These are phyloP conservation scores for Adelosebastes latens DNA, from an alignment of 2,797 vertebrate genomes.

Conservation along the genomic window DNA sequence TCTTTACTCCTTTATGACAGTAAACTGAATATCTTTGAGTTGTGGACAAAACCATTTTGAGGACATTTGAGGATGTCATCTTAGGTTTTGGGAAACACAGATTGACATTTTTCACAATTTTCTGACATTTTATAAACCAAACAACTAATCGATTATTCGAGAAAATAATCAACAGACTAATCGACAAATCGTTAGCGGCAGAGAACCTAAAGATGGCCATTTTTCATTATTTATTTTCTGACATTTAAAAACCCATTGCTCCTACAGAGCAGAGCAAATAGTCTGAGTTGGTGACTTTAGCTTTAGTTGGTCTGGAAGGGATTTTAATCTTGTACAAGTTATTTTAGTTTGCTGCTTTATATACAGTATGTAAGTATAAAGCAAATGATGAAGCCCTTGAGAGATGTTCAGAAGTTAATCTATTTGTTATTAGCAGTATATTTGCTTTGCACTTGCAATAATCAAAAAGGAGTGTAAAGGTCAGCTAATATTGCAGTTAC, in stretches of 20 bases:
- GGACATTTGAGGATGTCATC: too few relatives aligned
- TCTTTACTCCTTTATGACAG: too few relatives aligned
- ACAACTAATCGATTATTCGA: accelerated
- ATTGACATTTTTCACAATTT: too few relatives aligned
- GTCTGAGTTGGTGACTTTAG: not conserved
- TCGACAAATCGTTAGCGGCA: too few relatives aligned
- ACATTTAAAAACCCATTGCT: not conserved
- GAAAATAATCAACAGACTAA: too few relatives aligned
- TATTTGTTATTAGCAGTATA: conserved; percentile 1
- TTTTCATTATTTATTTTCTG: not conserved
- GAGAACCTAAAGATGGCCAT: not conserved
- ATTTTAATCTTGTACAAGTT: not conserved
- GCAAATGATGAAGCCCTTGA: not conserved
- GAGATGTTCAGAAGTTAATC: not conserved
- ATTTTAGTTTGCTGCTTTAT: not conserved
- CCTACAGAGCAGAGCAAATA: not conserved
- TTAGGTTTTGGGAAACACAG: accelerated
- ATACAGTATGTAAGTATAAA: not conserved
- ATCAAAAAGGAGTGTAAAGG: not conserved
- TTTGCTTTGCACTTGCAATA: not conserved
- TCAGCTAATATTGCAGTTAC: not conserved
- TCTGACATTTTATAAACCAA: too few relatives aligned
- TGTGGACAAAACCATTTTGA: too few relatives aligned
- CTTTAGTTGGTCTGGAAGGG: not conserved
- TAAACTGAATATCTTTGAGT: too few relatives aligned